Base-by-base conservation (phyloP, 2,888 invertebrate genomes). In the Agonopterix alstromeriana region DNA sequence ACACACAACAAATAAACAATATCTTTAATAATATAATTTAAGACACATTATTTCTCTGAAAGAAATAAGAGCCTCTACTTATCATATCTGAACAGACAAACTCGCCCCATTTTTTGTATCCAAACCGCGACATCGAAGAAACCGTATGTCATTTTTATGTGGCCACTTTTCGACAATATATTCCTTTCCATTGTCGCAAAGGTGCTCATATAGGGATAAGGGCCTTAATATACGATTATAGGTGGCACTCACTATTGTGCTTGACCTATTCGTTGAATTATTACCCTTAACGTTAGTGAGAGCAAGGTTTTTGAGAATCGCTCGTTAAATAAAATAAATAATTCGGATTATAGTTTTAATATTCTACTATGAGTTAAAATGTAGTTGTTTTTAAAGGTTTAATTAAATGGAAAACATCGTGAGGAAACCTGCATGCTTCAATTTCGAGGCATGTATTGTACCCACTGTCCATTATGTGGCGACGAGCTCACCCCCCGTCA, bases 191-290 rank as follows among this genome's bases (percentile, higher is more conserved):
- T 86, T 88, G 87, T 86, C 77, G 79, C 73, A 74, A 76, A 85
- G 86, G 87, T 84, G 84, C 84, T 85, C 77, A 50, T 58, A 66
- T 65, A 79, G 82, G 87, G 87, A 87, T 87, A 85, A 86, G 85
- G 83, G 80, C 80, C 70, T 79, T 88, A 87, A 88, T 86, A 86
- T 88, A 88, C 83, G 88, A 86, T 87, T 87, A 88, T 88, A 87
- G 87, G 82, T 79, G 82, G 71, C 79, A 82, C 74, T 82, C 82
- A 86, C 85, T 83, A 87, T 87, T 87, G 85, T 87, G 77, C 80
- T 84, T 87, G 85, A 88, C 88, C 88, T 81, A 77, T 77, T 77
- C 74, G 60, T 51, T 82, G 85, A 88, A 73, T 86, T 87, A 88
- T 85, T 74, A 76, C 72, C 56, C 65, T 77, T 82, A 84, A 83